Evolutionary conservation across 92 coral and sea anemone species (phyloP).

Genomic region (Blastomussa wellsi): DNA sequence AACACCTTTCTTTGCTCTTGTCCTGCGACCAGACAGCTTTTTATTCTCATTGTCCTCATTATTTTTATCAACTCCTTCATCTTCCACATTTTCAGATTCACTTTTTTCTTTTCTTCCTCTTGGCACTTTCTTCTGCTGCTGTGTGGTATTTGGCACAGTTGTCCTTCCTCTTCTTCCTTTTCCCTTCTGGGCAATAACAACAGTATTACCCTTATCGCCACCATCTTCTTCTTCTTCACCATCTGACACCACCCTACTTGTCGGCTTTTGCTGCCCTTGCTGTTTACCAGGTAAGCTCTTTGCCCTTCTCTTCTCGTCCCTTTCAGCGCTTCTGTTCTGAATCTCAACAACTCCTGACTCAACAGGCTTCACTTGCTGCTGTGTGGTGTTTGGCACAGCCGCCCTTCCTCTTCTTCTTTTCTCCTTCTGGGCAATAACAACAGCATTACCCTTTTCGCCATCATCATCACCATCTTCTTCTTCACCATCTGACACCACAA

Average conservation of each 20-base stretch:
- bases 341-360: neutral
- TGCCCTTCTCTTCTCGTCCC: neutral
- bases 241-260: neutral
- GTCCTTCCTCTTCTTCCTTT: neutral
- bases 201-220: neutral
- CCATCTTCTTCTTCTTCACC: constrained; percentile 11
- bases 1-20: neutral
- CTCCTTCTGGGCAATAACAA: neutral
- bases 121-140: neutral
- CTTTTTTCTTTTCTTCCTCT: neutral
- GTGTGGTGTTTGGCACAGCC: too few species aligned
- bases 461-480: constrained; percentile 9
- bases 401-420: too few species aligned
- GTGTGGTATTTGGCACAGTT: constrained; percentile 2
- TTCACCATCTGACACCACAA: neutral
- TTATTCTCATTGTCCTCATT: neutral
- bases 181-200: neutral
- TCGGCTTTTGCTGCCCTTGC: neutral
- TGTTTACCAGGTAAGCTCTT: constrained; percentile 8
- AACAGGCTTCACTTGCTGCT: too few species aligned
- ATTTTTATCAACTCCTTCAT: neutral
- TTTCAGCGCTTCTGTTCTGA: neutral
- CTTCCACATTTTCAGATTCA: neutral
- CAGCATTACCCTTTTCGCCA: neutral
- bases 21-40: neutral